Conservation (phyloP, 2,797 vertebrate genomes). For the Danio jaintianensis region DNA sequence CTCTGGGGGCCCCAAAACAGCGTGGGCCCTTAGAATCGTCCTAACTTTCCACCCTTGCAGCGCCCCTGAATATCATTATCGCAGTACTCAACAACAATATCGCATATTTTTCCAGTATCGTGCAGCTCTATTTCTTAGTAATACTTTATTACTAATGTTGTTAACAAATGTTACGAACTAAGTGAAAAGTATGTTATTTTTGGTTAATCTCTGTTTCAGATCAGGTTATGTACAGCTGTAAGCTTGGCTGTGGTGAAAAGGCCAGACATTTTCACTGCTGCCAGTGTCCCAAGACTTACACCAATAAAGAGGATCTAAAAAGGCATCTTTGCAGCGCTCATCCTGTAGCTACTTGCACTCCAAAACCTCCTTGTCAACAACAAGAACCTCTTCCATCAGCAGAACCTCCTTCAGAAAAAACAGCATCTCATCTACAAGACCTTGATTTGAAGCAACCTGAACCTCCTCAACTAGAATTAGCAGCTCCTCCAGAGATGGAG, state of each 20-base stretch:
- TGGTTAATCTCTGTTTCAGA: background rate
- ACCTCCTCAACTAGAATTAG: background rate
- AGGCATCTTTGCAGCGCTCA: constrained; percentile 1
- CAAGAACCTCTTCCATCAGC: background rate
- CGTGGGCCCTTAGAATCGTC: too few relatives aligned
- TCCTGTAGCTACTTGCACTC: background rate
- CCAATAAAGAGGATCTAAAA: background rate
- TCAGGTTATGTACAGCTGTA: constrained; percentile 20
- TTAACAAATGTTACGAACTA: too few relatives aligned
- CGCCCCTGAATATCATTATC: too few relatives aligned
- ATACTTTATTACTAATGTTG: too few relatives aligned
- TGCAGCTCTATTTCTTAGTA: too few relatives aligned
- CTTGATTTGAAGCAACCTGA: background rate
- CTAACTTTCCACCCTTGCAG: too few relatives aligned
- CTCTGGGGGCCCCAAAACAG: too few relatives aligned
- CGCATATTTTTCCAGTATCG: too few relatives aligned
- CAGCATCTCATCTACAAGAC: background rate
- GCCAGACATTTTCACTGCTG: constrained; percentile 24
- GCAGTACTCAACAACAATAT: too few relatives aligned
- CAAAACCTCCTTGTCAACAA: background rate
- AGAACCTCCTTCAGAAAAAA: background rate
- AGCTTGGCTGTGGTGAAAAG: background rate
- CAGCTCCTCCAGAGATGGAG: background rate
- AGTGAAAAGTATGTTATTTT: too few relatives aligned
- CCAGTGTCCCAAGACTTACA: constrained; percentile 7